Conservation (phyloP, 2,888 invertebrate genomes). For the Melanostoma scalare region DNA sequence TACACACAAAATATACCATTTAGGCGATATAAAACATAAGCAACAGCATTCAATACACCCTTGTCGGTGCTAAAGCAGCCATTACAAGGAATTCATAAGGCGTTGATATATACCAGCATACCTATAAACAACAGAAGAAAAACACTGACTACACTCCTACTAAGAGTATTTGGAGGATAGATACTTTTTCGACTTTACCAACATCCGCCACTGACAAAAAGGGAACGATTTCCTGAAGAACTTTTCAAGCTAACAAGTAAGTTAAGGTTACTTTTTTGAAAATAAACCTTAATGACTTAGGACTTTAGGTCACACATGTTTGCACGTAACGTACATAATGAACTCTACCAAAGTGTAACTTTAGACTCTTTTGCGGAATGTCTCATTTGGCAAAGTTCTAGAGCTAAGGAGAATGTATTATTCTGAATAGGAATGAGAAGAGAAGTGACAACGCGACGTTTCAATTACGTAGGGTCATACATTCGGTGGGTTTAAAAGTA, state of each 20-base stretch:
- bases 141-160: neutral
- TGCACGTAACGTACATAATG: conserved; percentile 22
- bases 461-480: conserved; percentile 20
- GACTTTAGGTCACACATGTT: conserved; percentile 23
- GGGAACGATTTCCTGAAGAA: conserved; percentile 21
- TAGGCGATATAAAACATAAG: conserved; percentile 56
- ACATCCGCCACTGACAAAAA: conserved; percentile 13
- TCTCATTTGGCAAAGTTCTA: neutral
- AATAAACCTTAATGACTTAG: conserved; percentile 14
- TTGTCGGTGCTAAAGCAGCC: conserved; percentile 28
- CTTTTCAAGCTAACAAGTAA: conserved; percentile 43
- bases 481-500: conserved; percentile 11
- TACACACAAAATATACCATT: conserved; percentile 46
- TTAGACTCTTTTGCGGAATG: neutral
- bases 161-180: neutral
- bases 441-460: neutral
- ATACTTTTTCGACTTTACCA: conserved; percentile 1
- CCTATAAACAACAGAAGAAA: conserved; percentile 1
- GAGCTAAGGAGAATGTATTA: neutral
- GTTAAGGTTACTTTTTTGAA: conserved; percentile 22
- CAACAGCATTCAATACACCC: conserved; percentile 55
- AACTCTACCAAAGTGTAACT: conserved; percentile 15
- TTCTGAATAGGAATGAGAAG: neutral
- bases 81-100: conserved; percentile 33
- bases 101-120: neutral